A percentile compares a stretch with the other conserved stretches of the same genome.
phyloP scores from a whole-genome alignment of 2,113 vertebrate genomes.

The Stercorarius parasiticus region DNA sequence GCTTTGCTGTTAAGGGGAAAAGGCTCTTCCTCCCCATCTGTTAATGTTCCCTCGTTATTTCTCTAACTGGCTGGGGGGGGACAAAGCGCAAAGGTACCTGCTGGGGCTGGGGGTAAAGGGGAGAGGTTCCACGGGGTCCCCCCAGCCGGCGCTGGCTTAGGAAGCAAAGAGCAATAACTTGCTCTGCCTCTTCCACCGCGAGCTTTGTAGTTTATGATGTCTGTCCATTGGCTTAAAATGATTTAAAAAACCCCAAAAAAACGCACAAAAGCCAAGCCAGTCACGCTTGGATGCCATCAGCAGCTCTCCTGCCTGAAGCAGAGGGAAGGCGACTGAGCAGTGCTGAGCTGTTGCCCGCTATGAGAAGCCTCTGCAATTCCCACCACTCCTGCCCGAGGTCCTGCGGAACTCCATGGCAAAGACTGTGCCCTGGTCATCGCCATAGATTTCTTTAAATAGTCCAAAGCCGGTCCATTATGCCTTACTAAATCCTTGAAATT shows the following conservation, averaged over 20 bases:
- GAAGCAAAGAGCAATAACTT: background rate
- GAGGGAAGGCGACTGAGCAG: background rate
- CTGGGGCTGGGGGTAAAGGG: background rate
- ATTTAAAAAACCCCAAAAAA: background rate
- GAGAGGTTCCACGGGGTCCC: background rate
- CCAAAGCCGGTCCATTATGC: background rate
- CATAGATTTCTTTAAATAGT: background rate
- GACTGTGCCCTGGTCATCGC: background rate
- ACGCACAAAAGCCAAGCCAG: background rate
- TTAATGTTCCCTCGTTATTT: background rate
- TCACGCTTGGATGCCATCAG: background rate
- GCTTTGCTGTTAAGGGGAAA: background rate
- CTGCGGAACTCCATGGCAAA: background rate
- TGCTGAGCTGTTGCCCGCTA: background rate
- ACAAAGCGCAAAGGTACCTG: fast-evolving
- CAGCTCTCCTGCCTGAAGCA: background rate
- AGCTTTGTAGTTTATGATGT: background rate
- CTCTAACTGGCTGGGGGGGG: background rate
- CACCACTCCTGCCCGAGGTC: background rate
- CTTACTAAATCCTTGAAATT: conserved; percentile 32
- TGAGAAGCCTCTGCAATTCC: background rate
- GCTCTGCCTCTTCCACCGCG: background rate
- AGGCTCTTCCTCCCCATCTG: background rate
- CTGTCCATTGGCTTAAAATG: background rate
- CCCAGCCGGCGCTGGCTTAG: background rate